Conservation (phyloP, 2,113 vertebrate species). For the Dipodomys stephensi region DNA sequence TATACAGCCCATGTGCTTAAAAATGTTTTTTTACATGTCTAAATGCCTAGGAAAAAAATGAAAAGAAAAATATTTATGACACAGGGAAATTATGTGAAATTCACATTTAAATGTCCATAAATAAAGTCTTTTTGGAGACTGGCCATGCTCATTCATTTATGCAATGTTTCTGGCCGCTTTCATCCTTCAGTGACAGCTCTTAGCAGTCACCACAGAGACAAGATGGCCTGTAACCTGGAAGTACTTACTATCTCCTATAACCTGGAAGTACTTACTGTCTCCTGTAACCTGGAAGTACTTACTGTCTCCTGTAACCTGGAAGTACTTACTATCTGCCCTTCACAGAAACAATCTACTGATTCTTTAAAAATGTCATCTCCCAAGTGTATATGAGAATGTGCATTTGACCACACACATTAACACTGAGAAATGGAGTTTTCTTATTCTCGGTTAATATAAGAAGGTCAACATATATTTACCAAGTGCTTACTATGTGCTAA, state of each 20-base stretch:
- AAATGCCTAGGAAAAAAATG: not conserved
- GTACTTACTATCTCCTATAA: not conserved
- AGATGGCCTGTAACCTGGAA: not conserved
- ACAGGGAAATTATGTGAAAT: slow-evolving; percentile 4
- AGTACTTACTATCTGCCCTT: not conserved
- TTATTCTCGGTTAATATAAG: slow-evolving; percentile 33
- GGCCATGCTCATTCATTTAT: not conserved
- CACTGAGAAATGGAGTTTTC: not conserved
- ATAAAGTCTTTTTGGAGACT: not conserved
- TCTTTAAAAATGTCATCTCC: not conserved
- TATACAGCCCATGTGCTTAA: not conserved
- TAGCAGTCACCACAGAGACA: not conserved
- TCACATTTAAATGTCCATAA: not conserved
- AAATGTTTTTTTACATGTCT: slow-evolving; percentile 32
- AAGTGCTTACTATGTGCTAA: not conserved
- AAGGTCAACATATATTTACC: slow-evolving; percentile 19
- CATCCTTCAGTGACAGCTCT: not conserved
- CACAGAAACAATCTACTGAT: not conserved
- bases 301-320: not conserved
- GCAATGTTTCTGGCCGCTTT: not conserved
- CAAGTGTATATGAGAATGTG: not conserved
- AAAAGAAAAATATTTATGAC: slow-evolving; percentile 47
- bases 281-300: no score
- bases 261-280: not conserved
- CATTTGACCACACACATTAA: not conserved